Conservation (phyloP, 2,888 invertebrate genomes). For the Timandra comae region DNA sequence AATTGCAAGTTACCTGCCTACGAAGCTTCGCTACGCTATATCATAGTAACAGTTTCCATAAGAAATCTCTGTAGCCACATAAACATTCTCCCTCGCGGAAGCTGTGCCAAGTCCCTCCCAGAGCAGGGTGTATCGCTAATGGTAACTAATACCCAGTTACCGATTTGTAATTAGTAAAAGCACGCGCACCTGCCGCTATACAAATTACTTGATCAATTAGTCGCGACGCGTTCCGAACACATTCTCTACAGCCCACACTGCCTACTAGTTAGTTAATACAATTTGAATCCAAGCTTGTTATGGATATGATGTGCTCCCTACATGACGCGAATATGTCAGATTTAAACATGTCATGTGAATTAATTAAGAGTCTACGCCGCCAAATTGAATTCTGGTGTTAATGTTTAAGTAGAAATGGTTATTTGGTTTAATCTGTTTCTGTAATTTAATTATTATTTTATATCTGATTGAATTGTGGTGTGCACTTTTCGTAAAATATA, state of each 20-base stretch:
- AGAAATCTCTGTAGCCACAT: too few relatives aligned
- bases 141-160: slow-evolving; percentile 6
- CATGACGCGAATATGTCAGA: slow-evolving; percentile 16
- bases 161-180: slow-evolving; percentile 47
- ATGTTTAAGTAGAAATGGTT: too few relatives aligned
- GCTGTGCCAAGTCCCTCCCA: too few relatives aligned
- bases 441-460: too few relatives aligned
- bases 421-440: too few relatives aligned
- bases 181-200: slow-evolving; percentile 34
- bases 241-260: slow-evolving; percentile 21
- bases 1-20: too few relatives aligned
- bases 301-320: slow-evolving; percentile 19
- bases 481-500: too few relatives aligned
- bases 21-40: too few relatives aligned
- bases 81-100: too few relatives aligned
- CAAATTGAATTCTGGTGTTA: neutral
- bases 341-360: slow-evolving; percentile 8
- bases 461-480: too few relatives aligned
- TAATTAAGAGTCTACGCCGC: slow-evolving; percentile 5
- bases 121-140: too few relatives aligned
- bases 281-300: slow-evolving; percentile 32
- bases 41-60: too few relatives aligned
- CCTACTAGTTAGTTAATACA: slow-evolving; percentile 40
- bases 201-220: slow-evolving; percentile 59
- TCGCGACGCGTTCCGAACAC: slow-evolving; percentile 39